These are phyloP conservation scores for Acridotheres tristis DNA, from an alignment of 2,797 vertebrate species.

Conservation along the genomic window DNA sequence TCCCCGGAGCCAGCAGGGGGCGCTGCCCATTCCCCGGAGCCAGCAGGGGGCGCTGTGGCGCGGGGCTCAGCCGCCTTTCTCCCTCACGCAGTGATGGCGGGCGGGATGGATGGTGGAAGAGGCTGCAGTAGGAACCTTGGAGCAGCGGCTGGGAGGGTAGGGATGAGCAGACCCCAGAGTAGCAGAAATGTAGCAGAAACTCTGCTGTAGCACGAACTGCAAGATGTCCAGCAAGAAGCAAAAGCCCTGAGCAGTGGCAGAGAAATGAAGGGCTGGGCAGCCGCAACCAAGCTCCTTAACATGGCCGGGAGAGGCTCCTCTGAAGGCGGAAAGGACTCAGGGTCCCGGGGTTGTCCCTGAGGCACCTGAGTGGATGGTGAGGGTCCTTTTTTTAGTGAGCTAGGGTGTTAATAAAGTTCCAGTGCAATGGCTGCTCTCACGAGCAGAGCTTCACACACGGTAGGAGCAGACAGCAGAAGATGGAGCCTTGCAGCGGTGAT, in stretches of 20 bases:
- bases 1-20: too few relatives aligned
- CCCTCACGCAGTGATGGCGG: not conserved
- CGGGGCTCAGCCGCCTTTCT: accelerated
- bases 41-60: not conserved
- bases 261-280: not conserved
- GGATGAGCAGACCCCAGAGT: accelerated
- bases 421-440: accelerated
- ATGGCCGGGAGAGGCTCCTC: accelerated
- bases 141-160: accelerated
- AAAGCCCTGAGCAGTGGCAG: not conserved
- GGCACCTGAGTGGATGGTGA: not conserved
- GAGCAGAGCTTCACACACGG: not conserved
- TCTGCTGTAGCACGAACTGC: not conserved
- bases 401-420: not conserved
- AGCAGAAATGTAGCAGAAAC: not conserved
- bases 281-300: not conserved
- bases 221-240: accelerated
- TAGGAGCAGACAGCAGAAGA: not conserved
- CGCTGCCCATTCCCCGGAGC: too few relatives aligned
- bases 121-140: accelerated
- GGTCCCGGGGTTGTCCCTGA: not conserved
- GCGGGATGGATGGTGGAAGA: accelerated
- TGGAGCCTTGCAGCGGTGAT: accelerated
- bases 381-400: not conserved
- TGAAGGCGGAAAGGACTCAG: accelerated